Conservation (phyloP, 2,113 vertebrate species). For the Prunella fulvescens region DNA sequence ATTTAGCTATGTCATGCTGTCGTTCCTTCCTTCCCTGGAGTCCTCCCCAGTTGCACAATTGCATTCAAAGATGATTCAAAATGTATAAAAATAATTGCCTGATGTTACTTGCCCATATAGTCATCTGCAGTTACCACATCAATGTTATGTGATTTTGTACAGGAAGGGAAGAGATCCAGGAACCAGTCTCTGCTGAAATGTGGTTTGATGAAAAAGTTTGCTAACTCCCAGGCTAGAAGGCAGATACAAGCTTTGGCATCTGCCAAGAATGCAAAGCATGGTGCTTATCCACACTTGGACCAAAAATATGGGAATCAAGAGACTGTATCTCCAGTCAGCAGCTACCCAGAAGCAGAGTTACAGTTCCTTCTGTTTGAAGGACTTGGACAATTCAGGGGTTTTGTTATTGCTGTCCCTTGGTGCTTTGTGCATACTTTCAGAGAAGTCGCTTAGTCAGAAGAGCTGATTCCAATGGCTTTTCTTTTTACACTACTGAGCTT, state of each 20-base stretch:
- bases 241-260: slow-evolving; percentile 56
- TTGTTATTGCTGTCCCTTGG: not conserved
- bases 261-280: slow-evolving; percentile 63
- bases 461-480: slow-evolving; percentile 5
- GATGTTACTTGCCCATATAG: slow-evolving; percentile 54
- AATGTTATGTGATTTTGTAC: slow-evolving; percentile 56
- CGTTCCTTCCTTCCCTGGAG: not conserved
- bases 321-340: slow-evolving; percentile 20
- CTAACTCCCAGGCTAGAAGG: slow-evolving; percentile 65
- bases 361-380: not conserved
- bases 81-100: slow-evolving; percentile 52
- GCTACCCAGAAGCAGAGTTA: slow-evolving; percentile 13
- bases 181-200: slow-evolving; percentile 50
- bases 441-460: slow-evolving; percentile 52
- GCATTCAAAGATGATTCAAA: slow-evolving; percentile 43
- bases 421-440: not conserved
- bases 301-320: slow-evolving; percentile 25
- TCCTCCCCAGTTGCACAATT: not conserved
- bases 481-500: not conserved
- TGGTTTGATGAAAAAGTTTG: slow-evolving; percentile 63
- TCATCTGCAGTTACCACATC: slow-evolving; percentile 63
- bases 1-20: not conserved
- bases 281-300: slow-evolving; percentile 11
- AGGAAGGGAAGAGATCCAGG: slow-evolving; percentile 65
- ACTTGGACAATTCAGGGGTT: not conserved